Conservation (phyloP, 37 sponge, comb jelly and placozoan species). For the Diacarnus erythraeanus region DNA sequence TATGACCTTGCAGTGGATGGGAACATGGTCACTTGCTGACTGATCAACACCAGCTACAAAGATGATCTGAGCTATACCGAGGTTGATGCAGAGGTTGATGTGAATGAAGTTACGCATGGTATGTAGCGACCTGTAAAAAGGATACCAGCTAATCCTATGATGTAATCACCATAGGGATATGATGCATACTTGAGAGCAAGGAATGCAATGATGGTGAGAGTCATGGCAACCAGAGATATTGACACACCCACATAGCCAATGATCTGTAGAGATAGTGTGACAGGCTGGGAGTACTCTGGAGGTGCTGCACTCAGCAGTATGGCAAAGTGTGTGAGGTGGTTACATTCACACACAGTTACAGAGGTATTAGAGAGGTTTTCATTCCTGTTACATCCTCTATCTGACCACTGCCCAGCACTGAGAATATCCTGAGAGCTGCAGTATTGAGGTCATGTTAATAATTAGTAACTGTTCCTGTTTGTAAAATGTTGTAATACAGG, state of each 20-base stretch:
- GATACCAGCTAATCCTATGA: background rate
- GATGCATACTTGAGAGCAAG: conserved; percentile 1
- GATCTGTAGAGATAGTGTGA: conserved; percentile 1
- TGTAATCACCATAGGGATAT: too few species aligned
- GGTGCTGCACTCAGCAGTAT: conserved; percentile 44
- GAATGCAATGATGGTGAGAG: conserved; percentile 1
- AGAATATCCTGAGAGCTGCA: too few species aligned
- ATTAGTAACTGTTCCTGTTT: too few species aligned
- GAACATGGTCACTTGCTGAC: background rate
- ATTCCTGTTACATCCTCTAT: too few species aligned
- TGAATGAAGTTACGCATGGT: conserved; percentile 58
- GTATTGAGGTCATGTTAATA: background rate
- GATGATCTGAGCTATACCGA: conserved; percentile 56
- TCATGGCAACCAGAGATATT: conserved; percentile 21
- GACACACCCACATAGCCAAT: conserved; percentile 17
- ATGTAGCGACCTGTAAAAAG: conserved; percentile 39
- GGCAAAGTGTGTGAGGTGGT: conserved; percentile 76
- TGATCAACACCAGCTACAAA: conserved; percentile 39
- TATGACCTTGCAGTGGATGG: conserved; percentile 24
- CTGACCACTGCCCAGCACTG: too few species aligned
- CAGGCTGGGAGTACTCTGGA: background rate
- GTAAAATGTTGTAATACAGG: too few species aligned
- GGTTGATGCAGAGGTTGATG: conserved; percentile 52
- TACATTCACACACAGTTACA: too few species aligned
- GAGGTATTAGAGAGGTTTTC: too few species aligned